A percentile compares a stretch with the other conserved stretches of the same genome.
phyloP scores from a whole-genome alignment of 1,140 invertebrate species.

The Drosophila lini region DNA sequence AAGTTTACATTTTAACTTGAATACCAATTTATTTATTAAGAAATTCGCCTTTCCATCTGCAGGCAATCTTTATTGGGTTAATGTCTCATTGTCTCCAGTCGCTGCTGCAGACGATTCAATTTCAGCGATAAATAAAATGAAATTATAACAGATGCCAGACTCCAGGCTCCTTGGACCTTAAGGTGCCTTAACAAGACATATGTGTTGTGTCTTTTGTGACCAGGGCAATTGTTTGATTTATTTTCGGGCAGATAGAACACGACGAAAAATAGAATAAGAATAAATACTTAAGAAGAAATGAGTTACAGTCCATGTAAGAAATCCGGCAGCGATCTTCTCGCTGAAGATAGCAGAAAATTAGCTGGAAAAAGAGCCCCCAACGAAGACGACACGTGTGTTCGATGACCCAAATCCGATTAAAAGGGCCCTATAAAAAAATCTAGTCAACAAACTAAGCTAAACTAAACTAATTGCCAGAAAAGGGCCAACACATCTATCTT shows the following conservation, averaged over 20 bases:
- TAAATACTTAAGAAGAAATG: constrained; percentile 37
- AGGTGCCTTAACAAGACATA: constrained; percentile 47
- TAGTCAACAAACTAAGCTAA: constrained; percentile 27
- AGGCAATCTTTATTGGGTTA: constrained; percentile 67
- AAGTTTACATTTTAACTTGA: constrained; percentile 11
- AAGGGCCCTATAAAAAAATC: constrained; percentile 20
- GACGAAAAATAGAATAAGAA: constrained; percentile 31
- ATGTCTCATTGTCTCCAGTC: constrained; percentile 71
- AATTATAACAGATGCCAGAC: constrained; percentile 71
- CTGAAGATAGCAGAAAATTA: constrained; percentile 63
- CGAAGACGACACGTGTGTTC: constrained; percentile 39
- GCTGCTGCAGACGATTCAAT: constrained; percentile 72
- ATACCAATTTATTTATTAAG: constrained; percentile 21
- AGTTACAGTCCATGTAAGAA: constrained; percentile 39
- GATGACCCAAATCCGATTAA: constrained; percentile 77
- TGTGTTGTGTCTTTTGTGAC: constrained; percentile 29
- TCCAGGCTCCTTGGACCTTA: constrained; percentile 24
- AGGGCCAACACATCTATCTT: constrained; percentile 20
- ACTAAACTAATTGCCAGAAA: constrained; percentile 27
- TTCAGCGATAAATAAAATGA: constrained; percentile 73
- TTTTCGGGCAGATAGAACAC: constrained; percentile 50
- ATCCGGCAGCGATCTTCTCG: constrained; percentile 46
- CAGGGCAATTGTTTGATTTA: constrained; percentile 75
- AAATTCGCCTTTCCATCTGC: constrained; percentile 21
- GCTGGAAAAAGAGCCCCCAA: constrained; percentile 53